Evolutionary conservation across 1,140 invertebrate species (phyloP), one percentile per base, ranked within the genome.

Genomic region (Patella vulgata): DNA sequence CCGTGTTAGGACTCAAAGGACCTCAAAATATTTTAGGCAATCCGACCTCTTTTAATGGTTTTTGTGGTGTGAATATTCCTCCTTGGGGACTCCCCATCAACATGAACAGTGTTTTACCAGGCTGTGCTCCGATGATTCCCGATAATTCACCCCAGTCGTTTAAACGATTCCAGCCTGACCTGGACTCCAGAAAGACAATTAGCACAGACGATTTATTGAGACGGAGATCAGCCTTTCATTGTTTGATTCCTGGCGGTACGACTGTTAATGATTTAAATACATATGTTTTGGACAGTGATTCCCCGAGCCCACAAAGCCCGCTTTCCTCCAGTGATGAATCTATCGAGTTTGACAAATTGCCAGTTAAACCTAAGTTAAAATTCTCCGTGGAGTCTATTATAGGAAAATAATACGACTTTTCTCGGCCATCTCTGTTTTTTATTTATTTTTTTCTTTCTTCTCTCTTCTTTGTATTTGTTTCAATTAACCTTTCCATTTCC

Each of bases 361-460:
- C n/a, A 36, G 21, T 50, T 12, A 53, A 48, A 14, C 17, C 43
- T 11, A 30, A 56, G 28, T 51, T 71, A 11, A 71, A 71, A 36
- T 71, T 71, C 44, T 71, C 69, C 1, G 65, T 71, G n/a, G 69
- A 62, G 27, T 67, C 69, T 28, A 64, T 71, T 23, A 67, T 71
- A 17, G 64, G 59, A 21, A 61, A 56, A 51, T 66, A 39, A 54
- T 50, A 27, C 23, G 11, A 50, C 25, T 12, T 5, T 8, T 36
- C 33, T 36, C 33, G 33, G 5, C 6, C 14, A 36, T 5, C 33
- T 36, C 14, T 36, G 14, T 8, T 36, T 36, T 36, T 8, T 36
- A 8, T 36, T 8, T 36, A 8, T 14, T 8, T 8, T 36, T 36
- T 36, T 36, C 14, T 36, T 36, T 36, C 33, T 36, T 14, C 5